Base-by-base conservation (phyloP, 2,888 invertebrate species). In the Temnothorax ravouxi region DNA sequence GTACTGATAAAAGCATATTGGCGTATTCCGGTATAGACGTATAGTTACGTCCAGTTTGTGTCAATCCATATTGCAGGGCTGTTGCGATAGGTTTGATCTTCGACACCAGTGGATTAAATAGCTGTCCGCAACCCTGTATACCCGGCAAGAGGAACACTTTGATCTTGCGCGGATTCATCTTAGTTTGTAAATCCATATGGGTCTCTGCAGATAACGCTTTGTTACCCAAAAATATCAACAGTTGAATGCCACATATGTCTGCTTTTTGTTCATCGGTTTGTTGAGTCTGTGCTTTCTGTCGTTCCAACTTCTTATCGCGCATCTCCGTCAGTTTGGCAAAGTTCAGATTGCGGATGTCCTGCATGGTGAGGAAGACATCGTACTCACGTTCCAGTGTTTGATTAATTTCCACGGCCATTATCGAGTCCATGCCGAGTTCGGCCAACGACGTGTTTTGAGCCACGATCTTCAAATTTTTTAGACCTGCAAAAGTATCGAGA, bases 351-450 rank as follows among this genome's bases (percentile, higher is more conserved):
- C 98, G 96, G 84, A 99, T 97, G 90, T 99, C 98, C 93, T 98
- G 97, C 6, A 98, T 97, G 0, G 98, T 97, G 4, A 99, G 95
- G 93, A 97, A 97, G 77, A 99, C 95, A 93, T 99, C 98, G 93
- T 97, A 99, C 93, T 98, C 98, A 91, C 98, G 96, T 94, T 99
- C 99, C 2, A 99, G 95, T 0, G 97, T 97, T 95, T 99, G 99
- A 91, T 99, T 99, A 89, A 99, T 98, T 95, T 99, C 99, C 0
- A 99, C 98, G 0, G 98, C 98, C 98, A 99, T 99, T 96, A 99
- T 97, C 1, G 99, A 99, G 95, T 99, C 99, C 97, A 99, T 98
- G 52, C 99, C 99, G 87, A 99, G 95, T 94, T 99, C 99, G 1
- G 98, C 98, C 2, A 99, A 95, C 0, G 97, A 96, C 0, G 97